Base-by-base conservation (phyloP, 2,113 vertebrate genomes). In the Pelecanus crispus region DNA sequence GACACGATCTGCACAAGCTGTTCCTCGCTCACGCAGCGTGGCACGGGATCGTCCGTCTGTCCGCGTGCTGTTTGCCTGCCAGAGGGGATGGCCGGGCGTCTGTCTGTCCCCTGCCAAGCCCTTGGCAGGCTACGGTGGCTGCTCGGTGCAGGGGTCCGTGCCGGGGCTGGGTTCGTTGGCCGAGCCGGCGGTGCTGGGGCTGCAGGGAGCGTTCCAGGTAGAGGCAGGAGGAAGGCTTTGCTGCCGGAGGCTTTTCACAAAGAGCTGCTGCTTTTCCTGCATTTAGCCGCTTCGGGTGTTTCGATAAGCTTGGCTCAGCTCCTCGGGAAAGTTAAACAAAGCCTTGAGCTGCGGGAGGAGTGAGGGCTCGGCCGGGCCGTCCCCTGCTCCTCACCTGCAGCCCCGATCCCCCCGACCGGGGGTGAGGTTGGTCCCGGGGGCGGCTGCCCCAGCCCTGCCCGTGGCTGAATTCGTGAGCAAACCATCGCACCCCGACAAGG, bases 291-390 rank as follows among this genome's bases (percentile, higher is more conserved):
- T 44, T 29, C 3, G 58, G 73, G 36, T 7, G 47, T 19, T 40
- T n/a, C 0, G 1, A 8, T 5, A 11, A 56, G 26, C 36, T 31
- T 21, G 2, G 36, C 36, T 31, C 4, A 2, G 67, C 49, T 38
- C 62, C 42, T 58, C 44, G 0, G 1, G 55, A 13, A 28, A 2
- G 34, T 52, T 8, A 15, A 40, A 25, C 24, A 13, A 47, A 47
- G 2, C 28, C 52, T 10, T 6, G 31, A 24, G 47, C 8, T 38
- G 8, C 4, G 3, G 78, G 47, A 31, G 65, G n/a, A 58, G 26
- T 1, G 26, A 42, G 40, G 21, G 24, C 29, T 68, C 22, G 0
- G 65, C 50, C 14, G 2, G 0, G 14, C 20, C 14, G 1, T 10
- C 24, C 38, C 31, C 24, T 5, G 56, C 13, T 31, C 53, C 45